Evolutionary conservation across 2,888 invertebrate genomes (phyloP).

Genomic region (Amphiduros pacificus): DNA sequence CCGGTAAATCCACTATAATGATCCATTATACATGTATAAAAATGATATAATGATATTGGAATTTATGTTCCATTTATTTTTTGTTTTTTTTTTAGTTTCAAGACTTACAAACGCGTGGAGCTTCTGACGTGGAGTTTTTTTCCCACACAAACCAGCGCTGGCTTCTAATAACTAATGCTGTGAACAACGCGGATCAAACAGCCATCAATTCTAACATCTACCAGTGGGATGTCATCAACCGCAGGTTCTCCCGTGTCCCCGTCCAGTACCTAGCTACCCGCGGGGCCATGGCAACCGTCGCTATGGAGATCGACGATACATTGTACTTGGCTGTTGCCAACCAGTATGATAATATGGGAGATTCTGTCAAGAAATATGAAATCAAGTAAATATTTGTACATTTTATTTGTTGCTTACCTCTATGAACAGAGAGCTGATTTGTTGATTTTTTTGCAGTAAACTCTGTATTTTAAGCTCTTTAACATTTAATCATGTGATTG

Average conservation of each 20-base stretch:
- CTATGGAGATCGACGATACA: constrained; percentile 37
- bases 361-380: constrained; percentile 33
- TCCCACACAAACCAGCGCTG: constrained; percentile 33
- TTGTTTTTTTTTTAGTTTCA: constrained; percentile 40
- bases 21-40: neutral
- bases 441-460: too few relatives aligned
- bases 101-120: constrained; percentile 43
- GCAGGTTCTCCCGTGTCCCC: constrained; percentile 36
- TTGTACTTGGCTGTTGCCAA: constrained; percentile 48
- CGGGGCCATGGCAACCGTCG: constrained; percentile 40
- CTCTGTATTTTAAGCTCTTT: too few relatives aligned
- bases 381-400: constrained; percentile 31
- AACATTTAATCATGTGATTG: too few relatives aligned
- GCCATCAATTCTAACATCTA: constrained; percentile 40
- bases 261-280: constrained; percentile 40
- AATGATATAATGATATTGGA: neutral
- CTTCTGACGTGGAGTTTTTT: constrained; percentile 44
- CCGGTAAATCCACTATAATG: too few relatives aligned
- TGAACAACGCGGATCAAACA: constrained; percentile 42
- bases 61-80: neutral
- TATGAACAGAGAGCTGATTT: too few relatives aligned
- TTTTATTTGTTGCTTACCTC: neutral
- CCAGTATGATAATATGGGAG: constrained; percentile 39
- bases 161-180: constrained; percentile 44
- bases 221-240: constrained; percentile 41